These are phyloP conservation scores for Sclerodermus sp. DNA, from an alignment of 2,888 invertebrate genomes.

Conservation along the genomic window DNA sequence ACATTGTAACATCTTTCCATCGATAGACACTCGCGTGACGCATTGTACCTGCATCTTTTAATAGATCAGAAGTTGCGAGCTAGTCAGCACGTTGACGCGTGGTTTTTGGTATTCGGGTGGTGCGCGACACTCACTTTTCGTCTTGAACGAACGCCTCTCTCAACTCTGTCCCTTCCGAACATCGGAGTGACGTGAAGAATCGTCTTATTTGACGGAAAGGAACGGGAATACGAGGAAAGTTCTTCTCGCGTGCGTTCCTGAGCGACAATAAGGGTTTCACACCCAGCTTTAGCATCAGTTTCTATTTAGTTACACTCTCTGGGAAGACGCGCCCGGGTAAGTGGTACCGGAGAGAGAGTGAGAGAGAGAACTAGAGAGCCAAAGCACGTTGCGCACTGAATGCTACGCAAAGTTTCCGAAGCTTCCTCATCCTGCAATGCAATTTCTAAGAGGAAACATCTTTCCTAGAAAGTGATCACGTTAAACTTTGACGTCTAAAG, in stretches of 20 bases:
- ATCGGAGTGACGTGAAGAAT: slow-evolving; percentile 46
- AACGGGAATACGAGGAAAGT: slow-evolving; percentile 37
- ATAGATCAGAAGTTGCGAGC: no score
- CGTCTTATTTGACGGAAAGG: slow-evolving; percentile 44
- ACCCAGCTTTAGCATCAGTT: slow-evolving; percentile 41
- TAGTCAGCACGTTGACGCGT: not conserved
- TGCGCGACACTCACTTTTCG: slow-evolving; percentile 36
- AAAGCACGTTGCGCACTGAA: slow-evolving; percentile 26
- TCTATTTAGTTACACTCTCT: slow-evolving; percentile 47
- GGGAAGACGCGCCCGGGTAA: slow-evolving; percentile 27
- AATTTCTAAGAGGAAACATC: slow-evolving; percentile 37
- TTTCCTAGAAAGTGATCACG: slow-evolving; percentile 36
- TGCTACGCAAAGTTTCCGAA: slow-evolving; percentile 39
- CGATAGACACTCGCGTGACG: no score
- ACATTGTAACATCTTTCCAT: no score
- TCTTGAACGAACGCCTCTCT: slow-evolving; percentile 10
- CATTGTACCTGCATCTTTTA: no score
- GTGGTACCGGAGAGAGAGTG: slow-evolving; percentile 21
- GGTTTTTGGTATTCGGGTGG: slow-evolving; percentile 38
- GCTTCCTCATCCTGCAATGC: slow-evolving; percentile 30
- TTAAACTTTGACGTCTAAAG: slow-evolving; percentile 36
- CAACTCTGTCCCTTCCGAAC: slow-evolving; percentile 19
- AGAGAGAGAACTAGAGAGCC: slow-evolving; percentile 9
- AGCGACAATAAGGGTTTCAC: slow-evolving; percentile 44
- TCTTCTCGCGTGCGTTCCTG: slow-evolving; percentile 36